phyloP scores from a whole-genome alignment of 2,113 vertebrate species.

The Pongo pygmaeus region DNA sequence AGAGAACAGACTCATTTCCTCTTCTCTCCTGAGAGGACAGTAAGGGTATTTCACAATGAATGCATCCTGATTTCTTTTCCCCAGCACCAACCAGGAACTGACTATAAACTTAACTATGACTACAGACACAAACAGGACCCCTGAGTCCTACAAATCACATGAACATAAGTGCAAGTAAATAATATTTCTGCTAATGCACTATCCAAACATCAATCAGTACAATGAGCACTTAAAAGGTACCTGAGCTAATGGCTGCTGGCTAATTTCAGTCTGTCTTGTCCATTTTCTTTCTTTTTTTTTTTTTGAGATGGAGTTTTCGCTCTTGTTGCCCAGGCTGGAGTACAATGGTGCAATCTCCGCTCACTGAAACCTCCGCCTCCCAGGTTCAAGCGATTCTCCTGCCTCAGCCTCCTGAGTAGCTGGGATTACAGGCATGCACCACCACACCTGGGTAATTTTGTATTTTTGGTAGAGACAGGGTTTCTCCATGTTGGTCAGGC shows the following conservation, averaged over 20 bases:
- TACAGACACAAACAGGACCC: not conserved
- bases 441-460: too few species aligned
- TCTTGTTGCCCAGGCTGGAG: too few species aligned
- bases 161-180: not conserved
- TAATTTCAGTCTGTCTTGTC: not conserved
- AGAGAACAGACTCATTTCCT: not conserved
- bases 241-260: not conserved
- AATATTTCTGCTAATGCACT: not conserved
- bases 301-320: too few species aligned
- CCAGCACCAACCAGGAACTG: not conserved
- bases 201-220: not conserved
- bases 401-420: too few species aligned
- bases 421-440: too few species aligned
- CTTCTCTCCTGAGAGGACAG: not conserved
- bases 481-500: too few species aligned
- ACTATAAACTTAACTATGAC: slow-evolving; percentile 9
- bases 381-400: too few species aligned
- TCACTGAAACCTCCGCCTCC: too few species aligned
- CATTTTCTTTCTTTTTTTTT: not conserved
- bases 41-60: not conserved
- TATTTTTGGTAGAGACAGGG: too few species aligned
- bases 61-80: slow-evolving; percentile 17
- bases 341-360: too few species aligned
- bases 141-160: not conserved
- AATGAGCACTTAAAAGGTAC: not conserved